Base-by-base conservation (phyloP, 2,113 vertebrate species). In the Herpetotheres cachinnans region DNA sequence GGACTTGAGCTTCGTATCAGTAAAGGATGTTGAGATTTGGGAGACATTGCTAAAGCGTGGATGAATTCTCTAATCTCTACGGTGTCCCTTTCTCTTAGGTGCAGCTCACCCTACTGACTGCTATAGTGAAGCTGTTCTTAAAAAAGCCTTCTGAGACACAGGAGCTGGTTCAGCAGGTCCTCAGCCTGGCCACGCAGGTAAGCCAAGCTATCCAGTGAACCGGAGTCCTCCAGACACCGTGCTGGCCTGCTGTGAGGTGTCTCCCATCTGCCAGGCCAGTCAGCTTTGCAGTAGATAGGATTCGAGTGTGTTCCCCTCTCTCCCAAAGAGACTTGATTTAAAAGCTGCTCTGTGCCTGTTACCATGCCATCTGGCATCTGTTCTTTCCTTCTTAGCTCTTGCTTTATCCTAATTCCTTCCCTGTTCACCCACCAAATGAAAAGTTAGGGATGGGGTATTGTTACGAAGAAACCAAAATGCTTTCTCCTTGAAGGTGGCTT, bases 141-240 rank as follows among this genome's bases (percentile, higher is more conserved):
- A 99, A 99, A 95, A 99, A 99, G 95, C 99, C 99, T 12, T 99
- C 99, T 5, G 99, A 99, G 98, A 99, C 99, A 5, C 99, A 99
- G 97, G 99, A 99, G 98, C 95, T 99, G 96, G 99, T 99, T 65
- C 99, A 99, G 95, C 99, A 99, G 97, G 99, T 99, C 55, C 99
- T 99, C 73, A 99, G 99, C 94, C 98, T 99, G 93, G 99, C 99
- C 83, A 99, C 99, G 9, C 99, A 99, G 99, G 99, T 99, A 96
- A 98, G 96, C 80, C 61, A 58, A 81, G 92, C 22, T 18, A 40
- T 3, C 25, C 59, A 27, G 76, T 61, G 94, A 90, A 50, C 16
- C 17, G 3, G 84, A 76, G 36, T 9, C 14, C n/a, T 93, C 11
- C 66, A 55, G n/a, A 15, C 25, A 9, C 27, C 20, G 7, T 47